Percentiles rank a stretch among this genome's conserved stretches.
Conservation (phyloP, 2,113 vertebrate species). For the Trogon melanurus region DNA sequence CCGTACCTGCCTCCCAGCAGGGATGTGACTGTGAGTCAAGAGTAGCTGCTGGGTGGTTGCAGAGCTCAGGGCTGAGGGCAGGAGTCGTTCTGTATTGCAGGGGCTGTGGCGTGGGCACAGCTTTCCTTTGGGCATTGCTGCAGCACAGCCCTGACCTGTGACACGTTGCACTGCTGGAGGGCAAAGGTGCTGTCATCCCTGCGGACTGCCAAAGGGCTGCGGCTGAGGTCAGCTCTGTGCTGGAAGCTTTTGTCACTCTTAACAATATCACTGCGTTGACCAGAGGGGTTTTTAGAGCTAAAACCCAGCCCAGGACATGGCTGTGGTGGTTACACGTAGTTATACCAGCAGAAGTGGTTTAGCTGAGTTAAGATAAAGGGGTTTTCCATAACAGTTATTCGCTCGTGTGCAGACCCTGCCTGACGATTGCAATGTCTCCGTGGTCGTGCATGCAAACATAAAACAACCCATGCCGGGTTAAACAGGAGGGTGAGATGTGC, state of each 20-base stretch:
- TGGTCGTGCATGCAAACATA: background rate
- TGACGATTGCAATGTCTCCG: fast-evolving
- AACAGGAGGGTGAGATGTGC: fast-evolving
- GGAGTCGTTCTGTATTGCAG: background rate
- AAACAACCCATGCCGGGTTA: fast-evolving
- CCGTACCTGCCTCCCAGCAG: background rate
- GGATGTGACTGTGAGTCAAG: background rate
- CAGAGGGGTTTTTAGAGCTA: background rate
- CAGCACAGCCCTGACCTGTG: background rate
- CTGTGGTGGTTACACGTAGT: fast-evolving
- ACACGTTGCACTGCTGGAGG: background rate
- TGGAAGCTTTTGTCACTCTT: background rate
- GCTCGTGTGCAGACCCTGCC: background rate
- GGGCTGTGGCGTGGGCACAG: background rate
- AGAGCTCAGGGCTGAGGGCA: background rate
- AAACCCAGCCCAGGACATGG: background rate
- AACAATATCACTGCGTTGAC: background rate
- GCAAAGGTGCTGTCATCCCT: background rate
- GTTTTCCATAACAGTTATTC: background rate
- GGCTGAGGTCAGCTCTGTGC: background rate
- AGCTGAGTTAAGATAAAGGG: background rate
- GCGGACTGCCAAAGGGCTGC: background rate
- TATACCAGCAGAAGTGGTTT: background rate
- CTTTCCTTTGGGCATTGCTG: background rate
- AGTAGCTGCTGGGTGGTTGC: background rate